These are phyloP conservation scores for Anoplolepis gracilipes DNA, from an alignment of 1,140 invertebrate species.

Conservation along the genomic window DNA sequence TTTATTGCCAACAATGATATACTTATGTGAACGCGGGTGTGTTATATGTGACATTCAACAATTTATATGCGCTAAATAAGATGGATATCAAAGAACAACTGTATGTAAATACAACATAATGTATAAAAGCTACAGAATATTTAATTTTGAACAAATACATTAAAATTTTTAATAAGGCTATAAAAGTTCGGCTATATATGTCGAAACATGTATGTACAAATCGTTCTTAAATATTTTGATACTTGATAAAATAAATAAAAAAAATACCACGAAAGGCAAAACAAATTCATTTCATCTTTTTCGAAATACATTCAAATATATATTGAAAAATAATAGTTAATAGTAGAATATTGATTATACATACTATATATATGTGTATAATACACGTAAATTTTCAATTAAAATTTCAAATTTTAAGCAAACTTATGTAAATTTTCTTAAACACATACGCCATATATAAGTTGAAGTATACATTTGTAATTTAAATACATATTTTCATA, in stretches of 20 bases:
- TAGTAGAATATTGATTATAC: background rate
- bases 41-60: background rate
- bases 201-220: background rate
- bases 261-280: background rate
- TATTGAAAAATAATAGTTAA: background rate
- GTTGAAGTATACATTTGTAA: background rate
- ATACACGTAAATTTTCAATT: background rate
- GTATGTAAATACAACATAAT: conserved; percentile 26
- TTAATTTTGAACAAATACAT: background rate
- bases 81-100: background rate
- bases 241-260: background rate
- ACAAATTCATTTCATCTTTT: background rate
- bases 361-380: background rate
- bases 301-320: background rate
- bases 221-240: background rate
- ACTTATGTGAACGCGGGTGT: background rate
- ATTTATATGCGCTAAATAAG: conserved; percentile 40
- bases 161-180: conserved; percentile 6
- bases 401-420: too few relatives aligned
- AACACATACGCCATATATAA: background rate
- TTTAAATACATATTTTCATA: background rate
- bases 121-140: background rate
- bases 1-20: conserved; percentile 54
- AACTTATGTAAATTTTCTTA: background rate
- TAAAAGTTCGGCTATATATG: background rate